Evolutionary conservation across 2,888 invertebrate genomes (phyloP).

Genomic region (Gymnosoma rotundatum): DNA sequence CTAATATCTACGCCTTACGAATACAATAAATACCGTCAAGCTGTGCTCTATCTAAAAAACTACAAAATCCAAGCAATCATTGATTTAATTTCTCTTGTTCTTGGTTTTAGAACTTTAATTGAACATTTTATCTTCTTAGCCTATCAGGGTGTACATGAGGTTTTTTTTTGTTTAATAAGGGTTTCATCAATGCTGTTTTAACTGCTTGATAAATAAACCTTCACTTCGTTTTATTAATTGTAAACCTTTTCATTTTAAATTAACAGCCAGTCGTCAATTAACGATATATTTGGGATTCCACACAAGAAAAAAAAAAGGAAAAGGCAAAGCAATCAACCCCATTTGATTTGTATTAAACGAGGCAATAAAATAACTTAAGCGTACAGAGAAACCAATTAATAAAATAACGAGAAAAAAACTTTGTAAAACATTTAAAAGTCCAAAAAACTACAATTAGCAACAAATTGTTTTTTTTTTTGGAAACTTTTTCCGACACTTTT

Average conservation of each 20-base stretch:
- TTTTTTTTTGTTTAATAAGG: too few species aligned
- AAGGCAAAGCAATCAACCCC: conserved; percentile 1
- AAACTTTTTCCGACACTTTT: conserved; percentile 44
- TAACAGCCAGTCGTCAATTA: not conserved
- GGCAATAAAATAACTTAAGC: conserved; percentile 41
- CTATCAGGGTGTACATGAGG: too few species aligned
- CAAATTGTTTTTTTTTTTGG: conserved; percentile 48
- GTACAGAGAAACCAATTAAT: conserved; percentile 61
- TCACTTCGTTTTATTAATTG: not conserved
- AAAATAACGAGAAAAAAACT: conserved; percentile 56
- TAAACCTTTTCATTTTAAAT: not conserved
- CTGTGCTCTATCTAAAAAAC: too few species aligned
- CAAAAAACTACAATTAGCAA: conserved; percentile 66
- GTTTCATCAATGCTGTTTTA: not conserved
- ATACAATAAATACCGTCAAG: too few species aligned
- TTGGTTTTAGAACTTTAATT: too few species aligned
- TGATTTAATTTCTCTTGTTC: too few species aligned
- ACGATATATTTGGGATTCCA: not conserved
- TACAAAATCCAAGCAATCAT: too few species aligned
- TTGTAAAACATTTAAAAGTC: conserved; percentile 58
- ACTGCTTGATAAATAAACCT: not conserved
- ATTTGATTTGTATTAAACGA: conserved; percentile 38
- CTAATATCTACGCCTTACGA: too few species aligned
- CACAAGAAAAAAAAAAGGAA: not conserved
- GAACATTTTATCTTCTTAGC: too few species aligned